Base-by-base conservation (phyloP, 2,113 vertebrate species). In the Electrona antarctica region DNA sequence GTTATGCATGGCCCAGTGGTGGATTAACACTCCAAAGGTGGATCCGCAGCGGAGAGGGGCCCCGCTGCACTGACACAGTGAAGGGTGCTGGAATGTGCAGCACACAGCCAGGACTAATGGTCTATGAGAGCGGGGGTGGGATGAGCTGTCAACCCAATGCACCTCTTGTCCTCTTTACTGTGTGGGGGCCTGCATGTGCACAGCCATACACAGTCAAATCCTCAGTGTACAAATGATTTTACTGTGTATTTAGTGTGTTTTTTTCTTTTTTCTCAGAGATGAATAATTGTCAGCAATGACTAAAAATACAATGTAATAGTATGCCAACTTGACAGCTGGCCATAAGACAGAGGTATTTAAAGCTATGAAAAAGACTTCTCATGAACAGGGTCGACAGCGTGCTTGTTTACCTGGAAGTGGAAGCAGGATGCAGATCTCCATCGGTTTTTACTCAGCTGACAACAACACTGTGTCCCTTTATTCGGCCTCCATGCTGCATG, bases 11-110 rank as follows among this genome's bases (percentile, higher is more conserved):
- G 73, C 79, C 71, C 72, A 60, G 73, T 29, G 54, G 75, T 79
- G 78, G 81, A 89, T 91, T 89, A 88, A 83, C 81, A 81, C 87
- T 85, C 78, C 71, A 79, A 74, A 83, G 85, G 83, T 67, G 63
- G 81, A 68, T 81, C 71, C 67, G 65, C 69, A 49, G 61, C 46
- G 68, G 11, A 84, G 78, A 84, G 78, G 77, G 84, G 76, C 76
- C 85, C 78, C 83, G 71, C 69, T 73, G 74, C 69, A 73, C 77
- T n/a, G 73, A 72, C 69, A 73, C 81, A 68, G 70, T 84, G 50
- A 45, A 67, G 71, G 79, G 62, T 56, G 66, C 71, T 83, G 87
- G 84, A 91, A 90, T 85, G 84, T 84, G 82, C 74, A 79, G 61
- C 78, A 72, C 73, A 71, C 76, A 54, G 78, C 61, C 64, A 59